Evolutionary conservation across 2,888 invertebrate genomes (phyloP).

Genomic region (Teinopalpus imperialis): DNA sequence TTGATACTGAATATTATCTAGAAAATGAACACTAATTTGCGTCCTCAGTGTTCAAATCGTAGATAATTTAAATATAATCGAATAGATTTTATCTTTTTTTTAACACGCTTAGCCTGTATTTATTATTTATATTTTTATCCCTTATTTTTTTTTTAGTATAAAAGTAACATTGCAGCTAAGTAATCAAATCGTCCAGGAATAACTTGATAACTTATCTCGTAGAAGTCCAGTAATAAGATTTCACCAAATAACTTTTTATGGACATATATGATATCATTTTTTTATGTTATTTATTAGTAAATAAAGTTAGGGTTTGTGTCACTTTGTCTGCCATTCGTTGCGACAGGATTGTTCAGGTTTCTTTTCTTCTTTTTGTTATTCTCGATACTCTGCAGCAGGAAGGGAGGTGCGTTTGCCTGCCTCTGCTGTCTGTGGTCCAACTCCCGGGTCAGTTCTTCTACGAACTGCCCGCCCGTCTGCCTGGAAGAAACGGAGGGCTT

Average conservation of each 20-base stretch:
- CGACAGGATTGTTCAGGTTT: conserved; percentile 45
- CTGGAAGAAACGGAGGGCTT: conserved; percentile 53
- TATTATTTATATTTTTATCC: too few species aligned
- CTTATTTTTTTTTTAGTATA: too few species aligned
- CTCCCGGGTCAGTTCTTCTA: conserved; percentile 65
- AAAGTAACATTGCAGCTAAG: too few species aligned
- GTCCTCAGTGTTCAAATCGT: conserved; percentile 59
- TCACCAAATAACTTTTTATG: too few species aligned
- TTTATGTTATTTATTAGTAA: conserved; percentile 45
- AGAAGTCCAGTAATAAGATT: too few species aligned
- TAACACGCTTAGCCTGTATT: too few species aligned
- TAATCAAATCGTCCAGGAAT: too few species aligned
- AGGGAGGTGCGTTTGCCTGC: conserved; percentile 56
- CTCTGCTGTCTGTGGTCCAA: conserved; percentile 54
- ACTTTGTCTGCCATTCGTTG: conserved; percentile 50
- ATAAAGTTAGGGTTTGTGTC: conserved; percentile 73
- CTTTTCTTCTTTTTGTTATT: conserved; percentile 60
- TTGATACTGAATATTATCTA: conserved; percentile 11
- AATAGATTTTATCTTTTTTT: neutral
- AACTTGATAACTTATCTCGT: too few species aligned
- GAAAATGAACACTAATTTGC: conserved; percentile 39
- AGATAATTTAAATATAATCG: conserved; percentile 42
- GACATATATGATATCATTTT: too few species aligned
- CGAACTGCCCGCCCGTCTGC: conserved; percentile 76
- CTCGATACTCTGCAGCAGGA: conserved; percentile 69